Evolutionary conservation across 2,113 vertebrate species (phyloP).

Genomic region (Gasterosteus aculeatus): DNA sequence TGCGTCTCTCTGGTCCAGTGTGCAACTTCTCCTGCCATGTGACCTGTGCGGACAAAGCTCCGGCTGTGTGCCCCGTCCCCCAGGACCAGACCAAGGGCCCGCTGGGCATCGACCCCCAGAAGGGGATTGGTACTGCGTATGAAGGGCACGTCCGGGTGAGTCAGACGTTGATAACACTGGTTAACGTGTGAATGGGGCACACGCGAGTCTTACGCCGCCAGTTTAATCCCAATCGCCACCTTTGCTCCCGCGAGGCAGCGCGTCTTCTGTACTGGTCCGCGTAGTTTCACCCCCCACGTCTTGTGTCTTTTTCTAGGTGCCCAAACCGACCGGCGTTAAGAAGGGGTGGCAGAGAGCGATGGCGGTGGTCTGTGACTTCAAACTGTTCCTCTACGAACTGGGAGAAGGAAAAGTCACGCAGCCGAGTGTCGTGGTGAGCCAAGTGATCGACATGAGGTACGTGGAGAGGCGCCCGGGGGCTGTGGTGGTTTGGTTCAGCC

Average conservation of each 20-base stretch:
- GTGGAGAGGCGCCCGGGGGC: neutral
- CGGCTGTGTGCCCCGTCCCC: slow-evolving; percentile 93
- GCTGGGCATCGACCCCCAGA: slow-evolving; percentile 95
- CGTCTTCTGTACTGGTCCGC: neutral
- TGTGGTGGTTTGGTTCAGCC: neutral
- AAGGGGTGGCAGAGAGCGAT: slow-evolving; percentile 96
- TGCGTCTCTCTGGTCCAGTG: slow-evolving; percentile 74
- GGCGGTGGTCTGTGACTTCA: slow-evolving; percentile 97
- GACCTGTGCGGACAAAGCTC: slow-evolving; percentile 97
- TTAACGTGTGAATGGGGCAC: neutral
- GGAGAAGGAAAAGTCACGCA: slow-evolving; percentile 92
- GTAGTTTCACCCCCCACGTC: neutral
- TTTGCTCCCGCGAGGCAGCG: no score
- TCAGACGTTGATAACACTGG: neutral
- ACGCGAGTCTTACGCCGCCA: neutral
- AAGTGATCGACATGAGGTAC: slow-evolving; percentile 99
- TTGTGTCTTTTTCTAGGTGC: slow-evolving; percentile 81
- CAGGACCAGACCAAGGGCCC: slow-evolving; percentile 96
- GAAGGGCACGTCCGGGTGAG: slow-evolving; percentile 95
- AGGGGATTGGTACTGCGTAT: slow-evolving; percentile 95
- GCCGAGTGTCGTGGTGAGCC: slow-evolving; percentile 91
- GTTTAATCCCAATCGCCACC: no score
- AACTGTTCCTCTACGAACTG: slow-evolving; percentile 95
- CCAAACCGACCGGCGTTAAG: slow-evolving; percentile 97
- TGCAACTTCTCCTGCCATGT: slow-evolving; percentile 99